Percentiles rank a stretch among this genome's conserved stretches.
These are phyloP conservation scores for Dendrocincla fuliginosa DNA, from an alignment of 2,797 vertebrate genomes.

Conservation along the genomic window DNA sequence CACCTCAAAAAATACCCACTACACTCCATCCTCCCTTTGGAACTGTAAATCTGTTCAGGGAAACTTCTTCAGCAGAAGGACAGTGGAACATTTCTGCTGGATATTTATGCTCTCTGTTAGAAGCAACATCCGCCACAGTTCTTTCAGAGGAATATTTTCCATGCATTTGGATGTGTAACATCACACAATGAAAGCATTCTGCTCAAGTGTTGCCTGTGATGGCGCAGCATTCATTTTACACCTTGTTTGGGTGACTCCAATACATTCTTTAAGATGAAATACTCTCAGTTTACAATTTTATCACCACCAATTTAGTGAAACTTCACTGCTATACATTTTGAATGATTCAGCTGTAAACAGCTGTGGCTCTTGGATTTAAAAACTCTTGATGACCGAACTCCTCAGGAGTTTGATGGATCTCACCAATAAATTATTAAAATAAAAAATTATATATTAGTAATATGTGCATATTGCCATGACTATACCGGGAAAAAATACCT, in stretches of 20 bases:
- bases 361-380: background rate
- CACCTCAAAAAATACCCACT: background rate
- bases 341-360: background rate
- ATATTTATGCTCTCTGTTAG: conserved; percentile 26
- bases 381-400: background rate
- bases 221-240: background rate
- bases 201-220: background rate
- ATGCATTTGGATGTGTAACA: background rate
- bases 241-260: background rate
- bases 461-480: background rate
- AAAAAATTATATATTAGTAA: background rate
- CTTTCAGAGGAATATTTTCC: background rate
- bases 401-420: background rate
- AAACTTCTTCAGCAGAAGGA: background rate
- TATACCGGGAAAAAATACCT: background rate
- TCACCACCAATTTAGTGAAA: background rate
- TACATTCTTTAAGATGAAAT: background rate
- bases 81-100: background rate
- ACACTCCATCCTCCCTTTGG: background rate
- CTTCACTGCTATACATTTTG: background rate
- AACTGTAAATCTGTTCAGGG: background rate
- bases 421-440: background rate
- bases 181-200: background rate
- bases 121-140: conserved; percentile 11
- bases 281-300: background rate